Evolutionary conservation across 2,113 vertebrate species (phyloP), one percentile per base, ranked within the genome.

Genomic region (Pantherophis guttatus): DNA sequence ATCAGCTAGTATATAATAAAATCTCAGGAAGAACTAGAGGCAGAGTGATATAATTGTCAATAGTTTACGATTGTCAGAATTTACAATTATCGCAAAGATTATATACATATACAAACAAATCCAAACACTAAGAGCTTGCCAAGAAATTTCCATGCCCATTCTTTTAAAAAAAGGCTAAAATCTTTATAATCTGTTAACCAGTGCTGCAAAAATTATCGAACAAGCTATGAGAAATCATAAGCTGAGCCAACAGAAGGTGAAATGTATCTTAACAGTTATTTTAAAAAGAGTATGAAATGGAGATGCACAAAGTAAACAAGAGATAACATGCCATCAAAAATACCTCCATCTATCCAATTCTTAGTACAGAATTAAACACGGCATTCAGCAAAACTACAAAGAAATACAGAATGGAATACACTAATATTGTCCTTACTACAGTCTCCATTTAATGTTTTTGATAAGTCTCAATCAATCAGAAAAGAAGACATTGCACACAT

Each of bases 361-460:
- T 44, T 62, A 93, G 92, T 8, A 88, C 0, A 3, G 0, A 55
- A 6, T 86, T 91, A 0, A 87, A 65, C 8, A 65, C 86, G 0
- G 2, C 29, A 90, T 21, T 94, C 90, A 75, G 6, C 87, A 19
- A 3, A 21, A 6, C 2, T 8, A 7, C 29, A 93, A 50, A 5
- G 91, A 93, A 93, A 93, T 54, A 19, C 17, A 86, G 13, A 93
- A 87, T 87, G 39, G 89, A 91, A 8, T 50, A 91, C 21, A 65
- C 44, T 93, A 95, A 93, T 88, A 88, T 17, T 86, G 59, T 39
- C 62, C 86, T 86, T 94, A 7, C 23, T 89, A n/a, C 7, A 92
- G 86, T 92, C 81, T 87, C 0, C 92, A 93, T 55, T 93, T 91
- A 58, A 86, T 87, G 65, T 88, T 70, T 23, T 91, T 94, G 8